Evolutionary conservation across 2,113 vertebrate genomes (phyloP).

Genomic region (Stigmatopora nigra): DNA sequence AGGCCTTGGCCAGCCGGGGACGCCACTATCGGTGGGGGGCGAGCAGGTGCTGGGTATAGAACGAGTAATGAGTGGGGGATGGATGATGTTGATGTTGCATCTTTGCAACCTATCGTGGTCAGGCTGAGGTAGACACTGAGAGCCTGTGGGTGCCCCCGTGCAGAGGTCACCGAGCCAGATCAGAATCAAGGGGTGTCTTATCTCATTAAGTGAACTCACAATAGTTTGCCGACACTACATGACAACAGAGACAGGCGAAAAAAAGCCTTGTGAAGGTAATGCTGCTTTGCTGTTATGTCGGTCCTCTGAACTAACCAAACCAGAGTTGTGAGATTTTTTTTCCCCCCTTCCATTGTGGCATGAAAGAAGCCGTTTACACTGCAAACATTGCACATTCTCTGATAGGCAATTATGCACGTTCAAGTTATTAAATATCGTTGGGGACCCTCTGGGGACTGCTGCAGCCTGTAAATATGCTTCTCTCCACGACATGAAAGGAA

Average conservation of each 20-base stretch:
- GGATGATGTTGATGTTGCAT: slow-evolving; percentile 55
- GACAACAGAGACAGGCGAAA: slow-evolving; percentile 47
- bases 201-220: slow-evolving; percentile 56
- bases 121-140: slow-evolving; percentile 48
- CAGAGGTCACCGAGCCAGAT: slow-evolving; percentile 63
- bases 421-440: slow-evolving; percentile 60
- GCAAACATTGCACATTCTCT: slow-evolving; percentile 54
- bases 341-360: slow-evolving; percentile 45
- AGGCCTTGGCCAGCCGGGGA: slow-evolving; percentile 34
- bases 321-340: slow-evolving; percentile 53
- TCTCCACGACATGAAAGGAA: slow-evolving; percentile 51
- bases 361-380: slow-evolving; percentile 62
- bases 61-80: background rate
- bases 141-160: slow-evolving; percentile 48
- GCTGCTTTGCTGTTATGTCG: slow-evolving; percentile 39
- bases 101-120: slow-evolving; percentile 48
- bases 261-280: slow-evolving; percentile 53
- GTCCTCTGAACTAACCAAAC: slow-evolving; percentile 41
- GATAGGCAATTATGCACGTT: slow-evolving; percentile 74
- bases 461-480: slow-evolving; percentile 54
- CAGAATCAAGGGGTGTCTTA: slow-evolving; percentile 51
- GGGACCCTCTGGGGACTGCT: slow-evolving; percentile 59
- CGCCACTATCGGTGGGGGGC: slow-evolving; percentile 48
- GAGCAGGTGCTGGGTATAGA: slow-evolving; percentile 56
- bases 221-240: slow-evolving; percentile 36